Evolutionary conservation across 1,140 invertebrate genomes (phyloP).

Genomic region (Battus philenor): DNA sequence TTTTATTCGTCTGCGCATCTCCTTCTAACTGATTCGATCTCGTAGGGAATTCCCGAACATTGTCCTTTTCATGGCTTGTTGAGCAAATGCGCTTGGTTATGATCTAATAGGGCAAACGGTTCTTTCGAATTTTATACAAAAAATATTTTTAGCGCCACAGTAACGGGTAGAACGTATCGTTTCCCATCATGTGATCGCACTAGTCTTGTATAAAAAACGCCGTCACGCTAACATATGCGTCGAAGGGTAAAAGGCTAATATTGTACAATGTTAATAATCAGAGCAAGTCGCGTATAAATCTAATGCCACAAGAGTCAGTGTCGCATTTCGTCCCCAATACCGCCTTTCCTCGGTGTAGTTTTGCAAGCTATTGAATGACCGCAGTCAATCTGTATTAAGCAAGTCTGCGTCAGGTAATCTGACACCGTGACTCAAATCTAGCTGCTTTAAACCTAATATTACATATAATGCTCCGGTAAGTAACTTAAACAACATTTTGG

Average conservation of each 20-base stretch:
- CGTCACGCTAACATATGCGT: too few relatives aligned
- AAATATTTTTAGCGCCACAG: too few relatives aligned
- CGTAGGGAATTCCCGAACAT: too few relatives aligned
- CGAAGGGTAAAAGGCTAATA: slow-evolving; percentile 14
- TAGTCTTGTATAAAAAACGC: too few relatives aligned
- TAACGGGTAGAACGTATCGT: too few relatives aligned
- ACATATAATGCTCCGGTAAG: slow-evolving; percentile 48
- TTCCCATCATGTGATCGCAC: too few relatives aligned
- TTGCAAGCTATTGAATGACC: slow-evolving; percentile 68
- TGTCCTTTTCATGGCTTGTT: too few relatives aligned
- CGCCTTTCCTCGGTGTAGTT: slow-evolving; percentile 62
- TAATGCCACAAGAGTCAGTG: slow-evolving; percentile 57
- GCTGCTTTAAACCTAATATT: slow-evolving; percentile 51
- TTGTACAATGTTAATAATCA: slow-evolving; percentile 21
- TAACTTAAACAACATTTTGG: slow-evolving; percentile 8
- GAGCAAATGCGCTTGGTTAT: too few relatives aligned
- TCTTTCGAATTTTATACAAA: too few relatives aligned
- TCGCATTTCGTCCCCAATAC: slow-evolving; percentile 64
- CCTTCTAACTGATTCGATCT: too few relatives aligned
- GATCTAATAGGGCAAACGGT: too few relatives aligned
- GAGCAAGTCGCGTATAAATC: slow-evolving; percentile 42
- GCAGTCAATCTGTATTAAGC: slow-evolving; percentile 62
- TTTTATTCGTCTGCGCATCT: too few relatives aligned
- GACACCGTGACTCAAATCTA: slow-evolving; percentile 60
- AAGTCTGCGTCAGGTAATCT: slow-evolving; percentile 61